These are phyloP conservation scores for Zygothrica quintamaculata DNA, from an alignment of 2,888 invertebrate genomes.

Conservation along the genomic window DNA sequence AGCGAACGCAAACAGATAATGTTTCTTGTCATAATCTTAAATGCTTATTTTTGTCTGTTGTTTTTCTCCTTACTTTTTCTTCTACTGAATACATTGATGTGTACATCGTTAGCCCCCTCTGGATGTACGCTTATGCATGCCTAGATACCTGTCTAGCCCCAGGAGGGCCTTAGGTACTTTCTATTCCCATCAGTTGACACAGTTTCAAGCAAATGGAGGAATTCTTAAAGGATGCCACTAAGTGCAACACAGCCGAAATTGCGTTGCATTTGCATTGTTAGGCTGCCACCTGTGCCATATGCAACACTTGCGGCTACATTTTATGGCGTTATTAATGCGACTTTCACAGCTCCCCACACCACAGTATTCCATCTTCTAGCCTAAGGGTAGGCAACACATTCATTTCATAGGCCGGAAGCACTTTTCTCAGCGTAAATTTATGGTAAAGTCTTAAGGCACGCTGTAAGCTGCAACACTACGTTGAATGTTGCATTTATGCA, in stretches of 20 bases:
- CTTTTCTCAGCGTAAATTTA: slow-evolving; percentile 65
- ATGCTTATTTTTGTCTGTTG: too few relatives aligned
- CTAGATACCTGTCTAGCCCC: not conserved
- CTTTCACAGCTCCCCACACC: slow-evolving; percentile 4
- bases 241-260: slow-evolving; percentile 49
- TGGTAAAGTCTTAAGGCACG: slow-evolving; percentile 21
- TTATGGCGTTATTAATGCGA: slow-evolving; percentile 62
- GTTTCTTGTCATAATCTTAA: too few relatives aligned
- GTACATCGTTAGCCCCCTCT: not conserved
- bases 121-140: not conserved
- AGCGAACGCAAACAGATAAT: too few relatives aligned
- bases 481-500: slow-evolving; percentile 36
- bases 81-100: too few relatives aligned
- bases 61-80: too few relatives aligned
- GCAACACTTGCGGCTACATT: slow-evolving; percentile 64
- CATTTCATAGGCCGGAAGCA: slow-evolving; percentile 58
- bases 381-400: slow-evolving; percentile 26
- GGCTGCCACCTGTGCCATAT: not conserved
- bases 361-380: slow-evolving; percentile 10
- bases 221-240: slow-evolving; percentile 38
- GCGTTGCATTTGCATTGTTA: slow-evolving; percentile 63
- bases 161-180: slow-evolving; percentile 4
- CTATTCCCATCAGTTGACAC: slow-evolving; percentile 42
- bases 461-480: slow-evolving; percentile 9
- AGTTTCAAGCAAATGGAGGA: slow-evolving; percentile 29